Evolutionary conservation across 2,113 vertebrate species (phyloP), one percentile per base, ranked within the genome.

Genomic region (Nannospalax galili): DNA sequence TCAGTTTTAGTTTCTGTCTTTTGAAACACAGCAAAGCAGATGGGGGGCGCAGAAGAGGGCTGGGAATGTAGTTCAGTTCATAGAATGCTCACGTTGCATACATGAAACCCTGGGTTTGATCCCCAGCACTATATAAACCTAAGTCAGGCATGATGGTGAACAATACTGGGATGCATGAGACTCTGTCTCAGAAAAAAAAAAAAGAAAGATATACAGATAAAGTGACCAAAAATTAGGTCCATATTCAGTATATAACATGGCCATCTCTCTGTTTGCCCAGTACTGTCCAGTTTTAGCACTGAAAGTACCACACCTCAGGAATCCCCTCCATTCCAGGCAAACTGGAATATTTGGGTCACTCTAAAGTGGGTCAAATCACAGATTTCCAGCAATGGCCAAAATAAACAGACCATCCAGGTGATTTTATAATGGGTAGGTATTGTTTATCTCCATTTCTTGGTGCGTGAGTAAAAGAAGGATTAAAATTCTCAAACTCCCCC

Each of bases 401-500:
- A 69, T 64, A 81, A 65, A 67, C 5, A 90, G 58, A 32, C 32
- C 14, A 2, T 40, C 20, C 86, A 86, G 64, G 24, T 40, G 73
- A 69, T 85, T 87, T 62, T 74, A 40, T 58, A 28, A 8, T 15
- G 17, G 64, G 56, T 73, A 6, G 11, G n/a, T 37, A 52, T 24
- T 82, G 48, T 45, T 88, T 84, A 40, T 90, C 67, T 93, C 94
- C 22, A 19, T 78, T 93, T 91, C 79, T 95, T 80, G 70, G 67
- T 74, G 24, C 78, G 37, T 77, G 62, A 87, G 94, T 77, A 69
- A 92, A 79, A 91, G 62, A 94, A 94, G 94, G 40, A 96, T 97
- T 97, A 97, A 97, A 92, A 94, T 82, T 26, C 52, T 93, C 79
- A 80, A 30, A 65, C 58, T 96, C 75, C 91, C n/a, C 32, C 89